These are phyloP conservation scores for Oligia strigilis DNA, from an alignment of 2,888 invertebrate species.

Conservation along the genomic window DNA sequence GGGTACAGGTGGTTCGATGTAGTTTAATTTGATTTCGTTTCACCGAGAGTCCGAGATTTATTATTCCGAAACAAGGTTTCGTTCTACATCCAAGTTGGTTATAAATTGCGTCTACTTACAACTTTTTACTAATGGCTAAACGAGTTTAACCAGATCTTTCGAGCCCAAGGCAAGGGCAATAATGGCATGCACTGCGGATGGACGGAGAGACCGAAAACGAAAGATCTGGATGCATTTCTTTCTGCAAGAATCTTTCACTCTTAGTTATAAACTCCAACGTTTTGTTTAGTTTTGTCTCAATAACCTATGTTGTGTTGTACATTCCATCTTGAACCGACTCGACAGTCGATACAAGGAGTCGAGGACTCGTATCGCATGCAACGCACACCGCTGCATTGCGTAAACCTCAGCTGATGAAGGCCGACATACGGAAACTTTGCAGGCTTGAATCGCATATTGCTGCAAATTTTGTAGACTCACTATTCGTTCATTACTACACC, in stretches of 20 bases:
- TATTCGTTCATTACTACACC: constrained; percentile 39
- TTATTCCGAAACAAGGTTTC: constrained; percentile 54
- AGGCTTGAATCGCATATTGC: constrained; percentile 74
- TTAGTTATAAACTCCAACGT: neutral
- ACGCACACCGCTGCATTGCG: constrained; percentile 74
- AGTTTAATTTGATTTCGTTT: constrained; percentile 43
- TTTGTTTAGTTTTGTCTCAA: constrained; percentile 1
- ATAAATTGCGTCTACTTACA: constrained; percentile 62
- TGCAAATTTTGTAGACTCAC: constrained; percentile 72
- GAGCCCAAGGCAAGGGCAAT: constrained; percentile 60
- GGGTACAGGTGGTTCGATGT: constrained; percentile 8
- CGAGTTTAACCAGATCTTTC: constrained; percentile 69
- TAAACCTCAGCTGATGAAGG: constrained; percentile 76
- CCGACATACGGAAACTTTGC: constrained; percentile 80
- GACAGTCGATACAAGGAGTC: constrained; percentile 65
- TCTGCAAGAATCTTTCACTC: neutral
- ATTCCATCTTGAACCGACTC: constrained; percentile 47
- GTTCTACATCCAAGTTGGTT: constrained; percentile 56
- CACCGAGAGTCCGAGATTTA: constrained; percentile 29
- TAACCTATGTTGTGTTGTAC: constrained; percentile 22
- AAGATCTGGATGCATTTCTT: constrained; percentile 4
- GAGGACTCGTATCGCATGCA: constrained; percentile 74
- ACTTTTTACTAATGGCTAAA: constrained; percentile 70
- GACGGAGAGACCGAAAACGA: constrained; percentile 22
- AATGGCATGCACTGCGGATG: constrained; percentile 40